Evolutionary conservation across 2,113 vertebrate species (phyloP), one percentile per base, ranked within the genome.

Genomic region (Cheilinus undulatus): DNA sequence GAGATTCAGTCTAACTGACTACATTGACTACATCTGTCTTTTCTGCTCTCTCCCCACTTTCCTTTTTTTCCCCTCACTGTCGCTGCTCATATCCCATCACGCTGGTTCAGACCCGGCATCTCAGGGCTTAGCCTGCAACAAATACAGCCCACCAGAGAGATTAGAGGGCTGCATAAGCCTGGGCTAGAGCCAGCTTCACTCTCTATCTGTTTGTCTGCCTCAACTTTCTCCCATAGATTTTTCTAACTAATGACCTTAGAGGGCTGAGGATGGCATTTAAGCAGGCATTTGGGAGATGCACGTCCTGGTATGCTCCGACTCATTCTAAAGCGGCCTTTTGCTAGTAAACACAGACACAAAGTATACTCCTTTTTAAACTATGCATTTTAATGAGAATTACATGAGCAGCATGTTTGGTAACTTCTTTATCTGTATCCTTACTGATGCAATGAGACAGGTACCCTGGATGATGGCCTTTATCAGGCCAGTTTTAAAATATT

Each of bases 211-310:
- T 76, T 69, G 77, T 83, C 72, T 82, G 78, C 78, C 76, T 83
- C 82, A 73, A 86, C 87, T 86, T 88, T 84, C 69, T 79, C 62
- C 46, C 57, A 82, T 83, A 76, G 82, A 88, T 87, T 70, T 84
- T 88, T 86, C 52, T 63, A 80, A 80, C 74, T 88, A 87, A 86
- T 80, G 84, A 76, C 87, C 87, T 88, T 32, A 43, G 69, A 86
- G 86, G 72, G 73, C 70, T 40, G 75, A 80, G 73, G 87, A 88
- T 91, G 89, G 82, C 88, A 86, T 92, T 92, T 90, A 81, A 82
- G 54, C 62, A 66, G 80, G 50, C 84, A 52, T 85, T 67, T 59
- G 83, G 83, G 80, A 71, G 64, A 75, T 17, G 62, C 58, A 59
- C 0, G 23, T 5, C 32, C 42, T 2, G 51, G 48, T 61, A 63